Base-by-base conservation (phyloP, 2,113 vertebrate species). In the Alaudala cheleensis region DNA sequence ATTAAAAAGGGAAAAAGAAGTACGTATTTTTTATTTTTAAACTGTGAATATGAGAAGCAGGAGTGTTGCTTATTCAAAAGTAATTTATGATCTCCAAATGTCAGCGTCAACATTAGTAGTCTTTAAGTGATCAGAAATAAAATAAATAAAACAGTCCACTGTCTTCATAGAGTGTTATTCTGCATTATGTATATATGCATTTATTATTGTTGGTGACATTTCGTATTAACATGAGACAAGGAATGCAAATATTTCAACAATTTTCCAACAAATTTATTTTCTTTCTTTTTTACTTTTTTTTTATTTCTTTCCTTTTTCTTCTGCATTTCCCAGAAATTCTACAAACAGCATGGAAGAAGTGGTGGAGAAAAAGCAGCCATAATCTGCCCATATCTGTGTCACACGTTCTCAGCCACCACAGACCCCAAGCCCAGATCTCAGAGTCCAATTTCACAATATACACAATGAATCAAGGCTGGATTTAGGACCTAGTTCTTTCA, bases 41-140 rank as follows among this genome's bases (percentile, higher is more conserved):
- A 95, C 40, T 50, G 3, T 95, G 96, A 96, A 92, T 97, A 95
- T 88, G 57, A 94, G 93, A 95, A 97, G 49, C 49, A 77, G 15
- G 29, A 94, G 22, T 95, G 60, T 96, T 96, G 66, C 49, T 91
- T 83, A 81, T 86, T 90, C 54, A 26, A 83, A 73, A 94, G 73
- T 77, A 95, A 96, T 97, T 96, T 97, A 96, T 95, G 86, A 95
- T 96, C 72, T 97, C 95, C 92, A 97, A 98, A 97, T 98, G 97
- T 96, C 96, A 97, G 39, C 86, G 70, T 81, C 73, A 96, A 95
- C 64, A 93, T 97, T 92, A 81, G 5, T 20, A 78, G 67, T 81
- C 33, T 87, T 91, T 81, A 88, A 96, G 65, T 73, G 65, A 90
- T 83, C 49, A 89, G 42, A 94, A 86, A 88, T 67, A 90, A 91